Evolutionary conservation across 2,888 invertebrate genomes (phyloP).

Genomic region (Ceraclea dissimilis): DNA sequence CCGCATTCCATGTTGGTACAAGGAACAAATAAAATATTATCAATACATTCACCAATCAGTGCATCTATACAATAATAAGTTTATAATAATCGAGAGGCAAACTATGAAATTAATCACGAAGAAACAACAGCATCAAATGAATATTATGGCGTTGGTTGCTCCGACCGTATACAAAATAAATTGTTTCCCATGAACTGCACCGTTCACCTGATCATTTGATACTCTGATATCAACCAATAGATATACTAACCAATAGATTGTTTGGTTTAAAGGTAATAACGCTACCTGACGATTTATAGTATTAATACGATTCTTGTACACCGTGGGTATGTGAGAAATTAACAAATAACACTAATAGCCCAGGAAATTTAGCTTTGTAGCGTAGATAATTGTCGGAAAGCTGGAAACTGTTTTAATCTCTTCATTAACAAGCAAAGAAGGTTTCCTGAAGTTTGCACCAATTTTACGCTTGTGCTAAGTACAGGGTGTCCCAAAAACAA

Average conservation of each 20-base stretch:
- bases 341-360: too few relatives aligned
- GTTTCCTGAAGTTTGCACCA: too few relatives aligned
- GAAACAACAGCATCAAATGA: neutral
- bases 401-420: too few relatives aligned
- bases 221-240: neutral
- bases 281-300: too few relatives aligned
- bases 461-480: too few relatives aligned
- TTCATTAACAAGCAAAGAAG: too few relatives aligned
- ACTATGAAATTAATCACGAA: constrained; percentile 1
- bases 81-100: neutral
- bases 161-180: neutral
- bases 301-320: too few relatives aligned
- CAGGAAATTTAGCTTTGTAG: too few relatives aligned
- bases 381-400: too few relatives aligned
- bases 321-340: too few relatives aligned
- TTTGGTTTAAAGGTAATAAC: too few relatives aligned
- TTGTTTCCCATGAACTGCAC: neutral
- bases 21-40: neutral
- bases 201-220: constrained; percentile 1
- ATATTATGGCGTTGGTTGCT: neutral
- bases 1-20: neutral
- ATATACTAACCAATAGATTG: neutral
- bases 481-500: too few relatives aligned
- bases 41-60: neutral
- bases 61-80: neutral